phyloP scores from a whole-genome alignment of 1,140 invertebrate genomes.

The Scaptomyza graminum region DNA sequence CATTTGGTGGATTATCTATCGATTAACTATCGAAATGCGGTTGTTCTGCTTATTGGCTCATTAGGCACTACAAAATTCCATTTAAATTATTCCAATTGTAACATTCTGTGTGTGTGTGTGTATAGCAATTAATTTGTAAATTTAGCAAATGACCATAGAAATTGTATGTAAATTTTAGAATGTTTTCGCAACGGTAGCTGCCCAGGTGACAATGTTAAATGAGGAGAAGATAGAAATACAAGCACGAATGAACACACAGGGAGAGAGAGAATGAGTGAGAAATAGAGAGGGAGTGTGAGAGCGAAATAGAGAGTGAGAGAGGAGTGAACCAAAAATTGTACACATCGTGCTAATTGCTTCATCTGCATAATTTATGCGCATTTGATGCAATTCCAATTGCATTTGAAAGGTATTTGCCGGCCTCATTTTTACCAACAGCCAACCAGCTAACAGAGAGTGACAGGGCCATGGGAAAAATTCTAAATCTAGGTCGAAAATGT shows the following conservation, averaged over 20 bases:
- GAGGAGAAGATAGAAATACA: neutral
- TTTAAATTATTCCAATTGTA: constrained; percentile 29
- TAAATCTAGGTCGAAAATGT: constrained; percentile 7
- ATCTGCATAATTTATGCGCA: constrained; percentile 78
- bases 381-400: constrained; percentile 69
- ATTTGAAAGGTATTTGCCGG: constrained; percentile 66
- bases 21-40: constrained; percentile 52
- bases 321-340: constrained; percentile 26
- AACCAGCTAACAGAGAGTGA: constrained; percentile 18
- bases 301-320: no score
- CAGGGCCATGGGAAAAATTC: constrained; percentile 17
- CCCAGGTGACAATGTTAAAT: constrained; percentile 72
- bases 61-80: constrained; percentile 58
- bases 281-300: neutral
- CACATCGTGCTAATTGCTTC: constrained; percentile 68
- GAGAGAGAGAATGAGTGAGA: neutral
- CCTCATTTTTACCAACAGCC: neutral
- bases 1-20: constrained; percentile 47
- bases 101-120: constrained; percentile 20
- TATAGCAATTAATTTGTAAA: constrained; percentile 72
- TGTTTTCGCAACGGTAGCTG: constrained; percentile 51
- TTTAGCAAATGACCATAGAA: constrained; percentile 76
- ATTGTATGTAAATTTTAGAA: constrained; percentile 71
- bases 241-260: neutral
- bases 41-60: constrained; percentile 40